Evolutionary conservation across 2,888 invertebrate genomes (phyloP).

Genomic region (Cryptops parisi): DNA sequence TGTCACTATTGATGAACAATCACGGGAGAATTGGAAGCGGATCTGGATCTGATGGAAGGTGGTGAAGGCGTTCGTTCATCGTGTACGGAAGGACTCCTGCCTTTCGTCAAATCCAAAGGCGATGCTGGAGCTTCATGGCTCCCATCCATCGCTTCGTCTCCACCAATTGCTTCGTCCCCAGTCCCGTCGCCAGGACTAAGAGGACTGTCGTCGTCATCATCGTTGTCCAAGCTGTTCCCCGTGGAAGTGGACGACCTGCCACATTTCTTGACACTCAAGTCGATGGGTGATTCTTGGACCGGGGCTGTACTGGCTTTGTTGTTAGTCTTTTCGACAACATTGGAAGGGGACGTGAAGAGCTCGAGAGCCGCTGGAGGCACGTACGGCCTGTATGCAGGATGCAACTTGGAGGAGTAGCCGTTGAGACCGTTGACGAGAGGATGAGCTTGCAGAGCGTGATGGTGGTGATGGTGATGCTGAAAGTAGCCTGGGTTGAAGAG

Average conservation of each 20-base stretch:
- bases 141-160: background rate
- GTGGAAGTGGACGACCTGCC: background rate
- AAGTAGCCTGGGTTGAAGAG: background rate
- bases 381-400: background rate
- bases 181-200: background rate
- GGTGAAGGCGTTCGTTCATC: too few species aligned
- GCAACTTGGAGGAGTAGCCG: background rate
- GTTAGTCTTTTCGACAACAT: too few species aligned
- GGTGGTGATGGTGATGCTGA: background rate
- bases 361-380: conserved; percentile 6
- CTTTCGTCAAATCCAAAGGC: background rate
- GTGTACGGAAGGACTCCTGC: too few species aligned
- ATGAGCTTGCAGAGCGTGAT: background rate
- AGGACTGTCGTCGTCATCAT: background rate
- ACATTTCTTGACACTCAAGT: conserved; percentile 21
- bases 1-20: too few species aligned
- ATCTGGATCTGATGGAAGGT: too few species aligned
- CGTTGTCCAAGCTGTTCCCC: background rate
- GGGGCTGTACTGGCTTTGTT: conserved; percentile 17
- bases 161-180: background rate
- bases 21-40: too few species aligned
- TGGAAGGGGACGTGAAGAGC: background rate
- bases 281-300: conserved; percentile 26
- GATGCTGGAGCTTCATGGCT: background rate
- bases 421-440: background rate